These are phyloP conservation scores for Atherinomorus stipes DNA, from an alignment of 2,113 vertebrate species.

Conservation along the genomic window DNA sequence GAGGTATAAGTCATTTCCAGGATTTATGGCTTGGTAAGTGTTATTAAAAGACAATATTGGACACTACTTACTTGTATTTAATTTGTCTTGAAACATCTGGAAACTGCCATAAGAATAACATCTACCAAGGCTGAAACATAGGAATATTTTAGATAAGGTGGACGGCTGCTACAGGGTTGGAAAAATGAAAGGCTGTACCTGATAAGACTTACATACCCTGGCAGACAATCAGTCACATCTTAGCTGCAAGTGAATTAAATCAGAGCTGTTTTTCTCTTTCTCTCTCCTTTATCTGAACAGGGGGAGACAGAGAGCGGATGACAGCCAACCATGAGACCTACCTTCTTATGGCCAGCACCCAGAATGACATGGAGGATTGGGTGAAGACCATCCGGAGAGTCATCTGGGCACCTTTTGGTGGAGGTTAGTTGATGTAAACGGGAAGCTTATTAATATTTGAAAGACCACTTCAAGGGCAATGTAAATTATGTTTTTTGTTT, in stretches of 20 bases:
- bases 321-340: conserved; percentile 99
- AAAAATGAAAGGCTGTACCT: not conserved
- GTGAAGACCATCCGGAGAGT: conserved; percentile 97
- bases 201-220: not conserved
- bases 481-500: not conserved
- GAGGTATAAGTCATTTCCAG: too few species aligned
- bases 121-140: too few species aligned
- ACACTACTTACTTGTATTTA: too few species aligned
- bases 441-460: not conserved
- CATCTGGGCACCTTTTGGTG: conserved; percentile 98
- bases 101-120: too few species aligned
- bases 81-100: too few species aligned
- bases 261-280: not conserved
- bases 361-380: conserved; percentile 99
- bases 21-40: too few species aligned
- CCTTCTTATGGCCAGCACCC: conserved; percentile 98
- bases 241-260: not conserved
- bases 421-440: conserved; percentile 90
- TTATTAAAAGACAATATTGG: too few species aligned
- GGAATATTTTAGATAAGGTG: too few species aligned
- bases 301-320: conserved; percentile 97
- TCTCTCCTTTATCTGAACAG: conserved; percentile 77
- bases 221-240: not conserved
- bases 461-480: not conserved
- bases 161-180: too few species aligned